Evolutionary conservation across 2,113 vertebrate genomes (phyloP), one percentile per base, ranked within the genome.

Genomic region (Ceyx cyanopectus): DNA sequence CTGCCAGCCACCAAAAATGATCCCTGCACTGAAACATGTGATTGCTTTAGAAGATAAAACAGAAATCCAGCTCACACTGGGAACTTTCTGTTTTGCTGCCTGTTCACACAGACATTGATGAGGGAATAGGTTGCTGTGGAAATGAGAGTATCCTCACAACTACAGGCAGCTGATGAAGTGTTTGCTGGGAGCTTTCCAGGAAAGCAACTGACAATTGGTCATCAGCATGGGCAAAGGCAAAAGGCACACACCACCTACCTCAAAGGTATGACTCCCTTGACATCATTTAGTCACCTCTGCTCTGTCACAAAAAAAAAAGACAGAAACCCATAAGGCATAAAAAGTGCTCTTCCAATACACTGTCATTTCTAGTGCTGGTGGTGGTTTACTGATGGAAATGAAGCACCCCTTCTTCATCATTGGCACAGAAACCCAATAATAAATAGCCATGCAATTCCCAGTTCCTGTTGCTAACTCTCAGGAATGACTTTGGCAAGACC

Each of bases 141-240:
- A 86, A 89, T 84, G 20, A 57, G 14, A 9, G 2, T 7, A 1
- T 75, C 34, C 45, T 87, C 29, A 9, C 34, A 41, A 21, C 0
- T 1, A 15, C 26, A 61, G 66, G 21, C 91, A 75, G 45, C 4
- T 54, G 65, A 46, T 62, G 62, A 90, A 75, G 22, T 21, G 56
- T 14, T 86, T 10, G 0, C 24, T 78, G 34, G 53, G 40, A 90
- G 20, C 6, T 50, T 50, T 21, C 57, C 6, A 5, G 19, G 34
- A 63, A 61, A 90, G 34, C 46, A 81, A 65, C 56, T 88, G 43
- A n/a, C 24, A 70, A 57, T 32, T 81, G 51, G 12, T 27, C 57
- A 21, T 21, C 5, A 0, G 20, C 1, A 2, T 0, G 3, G 30
- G 20, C 65, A 70, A 73, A 78, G 20, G 41, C 45, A 56, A 51